These are phyloP conservation scores for Apogon hyalosoma DNA, from an alignment of 2,797 vertebrate species.

Conservation along the genomic window DNA sequence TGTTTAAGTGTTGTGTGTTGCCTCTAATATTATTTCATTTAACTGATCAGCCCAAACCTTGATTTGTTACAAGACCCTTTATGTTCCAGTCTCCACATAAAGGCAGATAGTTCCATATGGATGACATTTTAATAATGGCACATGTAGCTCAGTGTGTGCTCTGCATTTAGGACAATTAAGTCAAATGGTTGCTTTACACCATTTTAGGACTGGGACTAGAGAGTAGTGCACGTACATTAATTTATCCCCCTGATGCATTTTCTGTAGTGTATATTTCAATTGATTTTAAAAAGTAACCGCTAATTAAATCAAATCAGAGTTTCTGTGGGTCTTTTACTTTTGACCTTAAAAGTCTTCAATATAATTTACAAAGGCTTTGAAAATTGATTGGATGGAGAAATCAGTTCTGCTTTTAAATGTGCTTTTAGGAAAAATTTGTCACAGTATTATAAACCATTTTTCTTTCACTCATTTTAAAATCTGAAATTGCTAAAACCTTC, in stretches of 20 bases:
- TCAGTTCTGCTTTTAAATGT: too few relatives aligned
- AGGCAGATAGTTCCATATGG: not conserved
- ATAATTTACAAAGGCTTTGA: too few relatives aligned
- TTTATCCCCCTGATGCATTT: slow-evolving; percentile 25
- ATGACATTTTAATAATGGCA: not conserved
- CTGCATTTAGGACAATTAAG: slow-evolving; percentile 2
- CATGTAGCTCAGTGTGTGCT: not conserved
- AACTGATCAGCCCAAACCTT: slow-evolving; percentile 27
- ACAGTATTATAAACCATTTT: too few relatives aligned
- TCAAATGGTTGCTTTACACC: slow-evolving; percentile 28
- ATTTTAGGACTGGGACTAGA: slow-evolving; percentile 28
- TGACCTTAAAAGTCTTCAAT: too few relatives aligned
- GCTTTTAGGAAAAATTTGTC: too few relatives aligned
- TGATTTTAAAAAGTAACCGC: slow-evolving; percentile 4
- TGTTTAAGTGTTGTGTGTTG: slow-evolving; percentile 11
- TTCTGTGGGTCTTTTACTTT: too few relatives aligned
- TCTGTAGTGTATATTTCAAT: slow-evolving; percentile 37
- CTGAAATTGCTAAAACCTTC: too few relatives aligned
- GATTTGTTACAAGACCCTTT: slow-evolving; percentile 28
- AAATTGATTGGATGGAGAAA: too few relatives aligned
- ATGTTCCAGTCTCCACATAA: not conserved
- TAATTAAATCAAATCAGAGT: slow-evolving; percentile 11
- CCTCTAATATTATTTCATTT: slow-evolving; percentile 26
- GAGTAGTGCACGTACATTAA: slow-evolving; percentile 38
- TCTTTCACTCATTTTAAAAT: too few relatives aligned